Base-by-base conservation (phyloP, 2,888 invertebrate genomes). In the Stenodera caucasica region DNA sequence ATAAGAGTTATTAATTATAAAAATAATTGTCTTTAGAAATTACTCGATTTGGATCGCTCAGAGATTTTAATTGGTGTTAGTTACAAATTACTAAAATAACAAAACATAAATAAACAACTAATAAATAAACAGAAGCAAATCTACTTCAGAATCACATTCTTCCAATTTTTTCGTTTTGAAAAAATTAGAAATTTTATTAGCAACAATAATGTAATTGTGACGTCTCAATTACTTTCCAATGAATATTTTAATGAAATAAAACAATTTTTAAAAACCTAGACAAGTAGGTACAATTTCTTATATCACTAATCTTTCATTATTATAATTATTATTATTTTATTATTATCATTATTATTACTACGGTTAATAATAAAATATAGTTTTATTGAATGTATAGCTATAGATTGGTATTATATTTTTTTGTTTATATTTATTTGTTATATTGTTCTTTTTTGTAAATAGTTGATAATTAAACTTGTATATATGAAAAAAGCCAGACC, bases 391-490 rank as follows among this genome's bases (percentile, higher is more conserved):
- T 73, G 72, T 74, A 72, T 76, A 75, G 75, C 76, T 77, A 74
- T 73, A 66, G 63, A 37, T 67, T 67, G 68, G 67, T 72, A 71
- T 70, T 67, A 60, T 70, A 66, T 67, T 66, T 66, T 66, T 63
- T 77, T 67, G 68, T 72, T 70, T 68, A 75, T 78, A 77, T 77
- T 75, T 76, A 73, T 76, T 75, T 75, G 70, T 76, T 77, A 74
- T 76, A 12, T 45, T 45, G 21, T 45, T 35, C 11, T 11, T n/a
- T 45, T 45, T 45, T 45, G 18, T 45, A 21, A 45, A 45, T 45
- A 45, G 4, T 21, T 45, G 21, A 76, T 67, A 73, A 78, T 77
- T 74, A 79, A 72, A 73, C 76, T 73, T 78, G 77, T 78, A 78
- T 73, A 79, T 75, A 73, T 61, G 62, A 68, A 64, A 67, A 69